Evolutionary conservation across 2,113 vertebrate species (phyloP).

Genomic region (Oreochromis aureus): DNA sequence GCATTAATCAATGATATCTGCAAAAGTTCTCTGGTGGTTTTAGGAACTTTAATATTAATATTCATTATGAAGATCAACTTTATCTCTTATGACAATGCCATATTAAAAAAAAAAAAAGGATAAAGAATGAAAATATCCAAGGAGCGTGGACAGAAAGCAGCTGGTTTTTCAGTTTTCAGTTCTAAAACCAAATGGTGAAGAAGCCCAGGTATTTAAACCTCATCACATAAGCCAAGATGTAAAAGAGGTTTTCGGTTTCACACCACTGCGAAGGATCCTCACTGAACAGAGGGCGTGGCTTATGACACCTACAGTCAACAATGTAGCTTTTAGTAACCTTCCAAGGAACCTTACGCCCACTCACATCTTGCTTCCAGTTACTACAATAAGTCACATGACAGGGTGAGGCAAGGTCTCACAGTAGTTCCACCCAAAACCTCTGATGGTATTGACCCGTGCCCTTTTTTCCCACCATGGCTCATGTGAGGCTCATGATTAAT

Average conservation of each 20-base stretch:
- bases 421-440: not conserved
- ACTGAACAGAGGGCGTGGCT: not conserved
- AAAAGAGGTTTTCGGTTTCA: not conserved
- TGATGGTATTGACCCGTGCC: accelerated
- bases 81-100: not conserved
- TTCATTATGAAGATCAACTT: not conserved
- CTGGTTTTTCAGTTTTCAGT: not conserved
- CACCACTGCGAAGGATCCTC: accelerated
- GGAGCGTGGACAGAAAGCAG: accelerated
- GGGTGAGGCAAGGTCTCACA: not conserved
- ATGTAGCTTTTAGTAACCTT: not conserved
- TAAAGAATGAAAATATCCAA: no score
- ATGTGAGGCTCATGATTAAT: not conserved
- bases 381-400: not conserved
- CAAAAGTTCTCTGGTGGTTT: not conserved
- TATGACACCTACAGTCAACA: not conserved
- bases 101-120: no score
- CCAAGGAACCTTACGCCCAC: accelerated
- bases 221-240: no score
- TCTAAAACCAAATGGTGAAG: no score
- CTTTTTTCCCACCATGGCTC: not conserved
- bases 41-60: not conserved
- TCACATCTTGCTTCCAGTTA: accelerated
- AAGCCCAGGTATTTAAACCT: no score
- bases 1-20: not conserved